Conservation (phyloP, 2,888 invertebrate species). For the Monochamus alternatus region DNA sequence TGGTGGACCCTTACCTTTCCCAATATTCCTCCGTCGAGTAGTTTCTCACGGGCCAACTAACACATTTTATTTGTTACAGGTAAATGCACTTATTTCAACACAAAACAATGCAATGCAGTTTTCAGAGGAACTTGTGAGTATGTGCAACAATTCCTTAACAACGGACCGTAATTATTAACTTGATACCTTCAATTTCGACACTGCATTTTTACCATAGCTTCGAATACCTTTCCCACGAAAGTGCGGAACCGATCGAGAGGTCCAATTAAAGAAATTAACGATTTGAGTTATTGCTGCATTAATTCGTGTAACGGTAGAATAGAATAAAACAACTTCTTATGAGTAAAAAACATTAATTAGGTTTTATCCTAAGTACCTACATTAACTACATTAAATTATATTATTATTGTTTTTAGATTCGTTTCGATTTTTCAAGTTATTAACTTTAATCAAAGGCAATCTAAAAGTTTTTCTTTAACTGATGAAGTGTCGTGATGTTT, state of each 20-base stretch:
- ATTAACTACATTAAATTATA: no score
- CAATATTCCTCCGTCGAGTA: neutral
- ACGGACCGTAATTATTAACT: constrained; percentile 35
- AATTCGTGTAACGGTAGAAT: neutral
- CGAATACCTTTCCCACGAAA: constrained; percentile 37
- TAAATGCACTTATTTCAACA: constrained; percentile 43
- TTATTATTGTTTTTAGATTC: no score
- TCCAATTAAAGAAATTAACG: constrained; percentile 30
- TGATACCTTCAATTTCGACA: constrained; percentile 38
- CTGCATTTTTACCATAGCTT: constrained; percentile 33
- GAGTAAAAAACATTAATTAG: neutral
- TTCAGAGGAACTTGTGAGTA: constrained; percentile 42
- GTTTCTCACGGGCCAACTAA: constrained; percentile 27
- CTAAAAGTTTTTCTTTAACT: no score
- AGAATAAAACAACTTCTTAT: constrained; percentile 17
- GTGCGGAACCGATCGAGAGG: constrained; percentile 35
- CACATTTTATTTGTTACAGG: constrained; percentile 46
- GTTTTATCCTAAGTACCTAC: no score
- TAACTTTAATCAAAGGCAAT: no score
- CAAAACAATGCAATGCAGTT: constrained; percentile 42
- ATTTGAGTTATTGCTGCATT: constrained; percentile 5
- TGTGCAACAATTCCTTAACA: constrained; percentile 26
- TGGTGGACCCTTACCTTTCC: neutral
- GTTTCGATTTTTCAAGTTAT: no score
- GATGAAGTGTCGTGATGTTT: no score